Base-by-base conservation (phyloP, 2,797 vertebrate species). In the Sebastes oblongus region DNA sequence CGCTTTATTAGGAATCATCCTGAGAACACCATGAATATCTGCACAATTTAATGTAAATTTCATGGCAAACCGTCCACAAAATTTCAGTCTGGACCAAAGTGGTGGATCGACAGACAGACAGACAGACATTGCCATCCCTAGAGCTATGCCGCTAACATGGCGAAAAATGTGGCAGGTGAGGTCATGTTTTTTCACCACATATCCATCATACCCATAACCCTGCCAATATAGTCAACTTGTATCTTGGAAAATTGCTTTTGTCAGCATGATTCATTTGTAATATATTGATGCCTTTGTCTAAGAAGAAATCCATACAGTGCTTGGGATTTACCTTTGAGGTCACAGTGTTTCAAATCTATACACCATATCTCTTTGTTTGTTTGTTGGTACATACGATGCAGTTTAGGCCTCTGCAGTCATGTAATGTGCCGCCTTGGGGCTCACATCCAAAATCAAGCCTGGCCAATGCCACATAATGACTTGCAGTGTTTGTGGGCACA, bases 401-500 rank as follows among this genome's bases (percentile, higher is more conserved):
- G 27, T 84, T 80, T 8, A 30, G 18, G 61, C 52, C n/a, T 32
- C n/a, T 12, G 29, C 34, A 25, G 71, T 70, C 62, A 14, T 10
- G 36, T 78, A 34, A 73, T 30, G 72, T 29, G 36, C 22, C 34
- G 10, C 25, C 60, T 72, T 82, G 66, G 59, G 74, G 55, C 68
- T 75, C 16, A 1, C 58, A 70, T 85, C 73, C 61, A 78, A 72
- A 84, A 83, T 82, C 83, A 77, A 70, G 82, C 77, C 56, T 65
- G 58, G 16, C 18, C 50, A n/a, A n/a, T 54, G 78, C 72, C 78
- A 58, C 64, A 32, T 76, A 78, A 82, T 75, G 81, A 75, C 66
- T 80, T 59, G 60, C 74, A 22, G 71, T 82, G 84, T 83, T 87
- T 86, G 72, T 74, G 77, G 80, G 76, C 78, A 75, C 77, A 29